Base-by-base conservation (phyloP, 2,113 vertebrate genomes). In the Anolis sagrei region DNA sequence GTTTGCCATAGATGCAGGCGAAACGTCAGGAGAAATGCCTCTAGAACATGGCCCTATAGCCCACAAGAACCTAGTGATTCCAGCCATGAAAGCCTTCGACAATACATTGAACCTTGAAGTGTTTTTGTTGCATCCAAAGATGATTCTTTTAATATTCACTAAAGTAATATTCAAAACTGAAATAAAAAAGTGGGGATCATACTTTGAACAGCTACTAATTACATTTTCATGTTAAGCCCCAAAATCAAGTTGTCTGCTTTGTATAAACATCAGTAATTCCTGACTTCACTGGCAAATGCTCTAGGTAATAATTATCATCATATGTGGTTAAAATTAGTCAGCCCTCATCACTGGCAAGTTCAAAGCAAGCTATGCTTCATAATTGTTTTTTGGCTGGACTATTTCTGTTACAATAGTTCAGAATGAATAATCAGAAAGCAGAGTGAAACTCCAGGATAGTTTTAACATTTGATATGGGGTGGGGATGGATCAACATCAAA, bases 251-350 rank as follows among this genome's bases (percentile, higher is more conserved):
- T 86, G 78, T 64, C 87, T 91, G 51, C 91, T 92, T 92, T 89
- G 75, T 91, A 79, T 91, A 93, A 72, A 62, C 92, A 90, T 81
- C 85, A 93, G 75, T 82, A 89, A 85, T 83, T 82, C 34, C n/a
- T 89, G 84, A 88, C 81, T 85, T 91, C 79, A 51, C 2, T 76
- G 83, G 64, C 70, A 77, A 85, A 78, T 69, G 83, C 93, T 92
- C 87, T 92, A 92, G 89, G 88, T 90, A 94, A 83, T 91, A 91
- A 89, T 94, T 93, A 90, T 89, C 86, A 84, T 89, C 77, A 78
- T 83, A 83, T 83, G 34, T 82, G 90, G 76, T 94, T 92, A 92
- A 91, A 91, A 93, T 94, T 92, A 93, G 86, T 93, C 70, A 88
- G 82, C 75, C 16, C 51, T 77, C 75, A 74, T 84, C 90, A 92